Evolutionary conservation across 2,797 vertebrate genomes (phyloP), one percentile per base, ranked within the genome.

Genomic region (Neopelma chrysocephalum): DNA sequence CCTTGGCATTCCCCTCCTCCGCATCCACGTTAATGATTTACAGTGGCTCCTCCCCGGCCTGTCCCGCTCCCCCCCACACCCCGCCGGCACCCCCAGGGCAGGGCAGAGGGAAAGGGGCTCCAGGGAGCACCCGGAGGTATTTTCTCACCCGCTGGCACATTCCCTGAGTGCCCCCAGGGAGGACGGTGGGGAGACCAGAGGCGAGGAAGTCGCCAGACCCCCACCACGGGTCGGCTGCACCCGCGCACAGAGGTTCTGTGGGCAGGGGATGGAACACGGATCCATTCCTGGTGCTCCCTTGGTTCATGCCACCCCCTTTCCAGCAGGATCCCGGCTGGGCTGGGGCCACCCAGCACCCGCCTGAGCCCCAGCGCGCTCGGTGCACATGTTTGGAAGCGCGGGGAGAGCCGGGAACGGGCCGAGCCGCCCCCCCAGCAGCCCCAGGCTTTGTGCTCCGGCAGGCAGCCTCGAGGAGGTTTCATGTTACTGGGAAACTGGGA

Each of bases 401-500:
- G 29, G 34, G 34, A 31, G 22, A 82, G 88, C n/a, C 1, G 22
- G 79, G 85, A 82, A 25, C 3, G 23, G 83, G 82, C 79, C 4
- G 23, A 40, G 71, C 82, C 32, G 56, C 36, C 54, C 61, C 68
- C 51, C 34, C 86, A n/a, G 81, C 78, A 84, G 75, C 81, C 43
- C 36, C 51, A 15, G 60, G 84, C 94, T 95, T 94, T 94, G 93
- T 95, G 87, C 77, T 91, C 56, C n/a, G 2, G 65, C 69, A 70
- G 88, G 75, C 96, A 95, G 91, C 82, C 91, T 87, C 45, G 82
- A 93, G 91, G 91, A 84, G 93, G 96, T 87, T 94, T 96, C 96
- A 89, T 78, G 92, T 96, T 96, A 93, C 95, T 93, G 94, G 93
- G 94, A 96, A 94, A 79, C 86, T 56, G 87, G 86, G 92, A 76